Percentiles rank a stretch among this genome's conserved stretches.
phyloP scores from a whole-genome alignment of 2,113 vertebrate genomes.

The Agapornis roseicollis region DNA sequence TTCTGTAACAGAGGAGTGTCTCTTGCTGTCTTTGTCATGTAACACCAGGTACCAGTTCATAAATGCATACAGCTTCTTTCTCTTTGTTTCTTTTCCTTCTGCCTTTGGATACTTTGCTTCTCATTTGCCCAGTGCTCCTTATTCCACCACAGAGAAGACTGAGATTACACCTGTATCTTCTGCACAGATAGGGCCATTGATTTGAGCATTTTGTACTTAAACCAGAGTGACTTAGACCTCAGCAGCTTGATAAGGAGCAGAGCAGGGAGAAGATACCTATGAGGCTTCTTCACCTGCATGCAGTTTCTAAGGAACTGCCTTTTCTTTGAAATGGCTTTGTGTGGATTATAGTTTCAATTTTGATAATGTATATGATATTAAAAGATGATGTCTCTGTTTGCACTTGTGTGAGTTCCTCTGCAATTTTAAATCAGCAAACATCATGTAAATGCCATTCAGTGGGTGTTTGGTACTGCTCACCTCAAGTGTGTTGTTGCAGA shows the following conservation, averaged over 20 bases:
- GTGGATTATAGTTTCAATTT: neutral
- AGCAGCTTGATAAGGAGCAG: neutral
- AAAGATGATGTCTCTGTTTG: neutral
- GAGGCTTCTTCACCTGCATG: accelerated
- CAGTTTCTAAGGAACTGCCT: neutral
- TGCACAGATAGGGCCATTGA: neutral
- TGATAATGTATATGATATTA: neutral
- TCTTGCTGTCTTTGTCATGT: neutral
- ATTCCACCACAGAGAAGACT: neutral
- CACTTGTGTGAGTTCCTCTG: neutral
- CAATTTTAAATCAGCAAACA: neutral
- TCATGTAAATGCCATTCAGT: neutral
- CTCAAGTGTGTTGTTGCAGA: slow-evolving; percentile 60
- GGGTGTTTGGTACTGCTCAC: neutral
- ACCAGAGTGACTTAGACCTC: neutral
- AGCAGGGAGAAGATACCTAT: neutral
- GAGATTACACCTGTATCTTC: neutral
- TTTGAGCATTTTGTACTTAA: neutral
- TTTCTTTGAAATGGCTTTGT: neutral
- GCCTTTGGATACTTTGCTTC: neutral
- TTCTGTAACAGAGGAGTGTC: neutral
- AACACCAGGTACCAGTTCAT: neutral
- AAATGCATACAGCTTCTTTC: neutral
- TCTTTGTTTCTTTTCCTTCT: neutral
- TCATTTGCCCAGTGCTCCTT: neutral